Conservation (phyloP, 2,113 vertebrate genomes). For the Potamarius usumacintae region DNA sequence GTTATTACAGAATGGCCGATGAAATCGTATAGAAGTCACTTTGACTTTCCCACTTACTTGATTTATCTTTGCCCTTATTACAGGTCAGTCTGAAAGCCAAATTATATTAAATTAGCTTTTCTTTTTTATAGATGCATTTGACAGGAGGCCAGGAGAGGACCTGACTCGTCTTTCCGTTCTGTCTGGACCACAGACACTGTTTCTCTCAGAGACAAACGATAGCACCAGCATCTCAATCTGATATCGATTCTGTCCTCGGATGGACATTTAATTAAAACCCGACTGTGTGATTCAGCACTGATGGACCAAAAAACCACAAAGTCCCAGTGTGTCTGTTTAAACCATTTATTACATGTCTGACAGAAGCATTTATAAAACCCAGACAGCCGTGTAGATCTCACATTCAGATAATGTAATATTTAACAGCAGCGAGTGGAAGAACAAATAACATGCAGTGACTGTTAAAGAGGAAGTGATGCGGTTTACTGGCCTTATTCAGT, state of each 20-base stretch:
- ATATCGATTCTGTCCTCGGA: neutral
- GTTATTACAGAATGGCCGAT: neutral
- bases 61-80: neutral
- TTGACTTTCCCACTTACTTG: neutral
- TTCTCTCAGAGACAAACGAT: neutral
- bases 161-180: neutral
- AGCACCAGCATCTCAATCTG: neutral
- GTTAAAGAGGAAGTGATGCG: neutral
- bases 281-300: neutral
- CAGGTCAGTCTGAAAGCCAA: neutral
- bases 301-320: neutral
- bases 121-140: neutral
- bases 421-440: neutral
- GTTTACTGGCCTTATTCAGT: neutral
- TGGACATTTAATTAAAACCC: constrained; percentile 11
- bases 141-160: neutral
- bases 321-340: neutral
- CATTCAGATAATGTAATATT: neutral
- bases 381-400: neutral
- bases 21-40: neutral
- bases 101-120: neutral
- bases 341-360: neutral
- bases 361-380: neutral
- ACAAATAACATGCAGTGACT: neutral
- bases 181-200: neutral